A percentile compares a stretch with the other conserved stretches of the same genome.
Conservation (phyloP, 1,140 invertebrate species). For the Euschistus heros region DNA sequence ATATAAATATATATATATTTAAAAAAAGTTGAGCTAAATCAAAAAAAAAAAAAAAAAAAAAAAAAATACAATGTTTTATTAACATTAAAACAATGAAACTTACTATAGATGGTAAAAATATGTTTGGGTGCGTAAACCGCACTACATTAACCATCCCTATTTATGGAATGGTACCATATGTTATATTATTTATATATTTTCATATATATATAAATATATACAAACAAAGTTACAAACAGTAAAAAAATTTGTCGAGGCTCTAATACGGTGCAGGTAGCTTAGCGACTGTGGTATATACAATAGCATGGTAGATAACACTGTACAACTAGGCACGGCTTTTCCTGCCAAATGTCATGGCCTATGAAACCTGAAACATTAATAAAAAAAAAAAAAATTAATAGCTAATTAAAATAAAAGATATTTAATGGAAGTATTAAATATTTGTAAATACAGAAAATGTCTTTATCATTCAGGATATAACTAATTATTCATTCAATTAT, state of each 20-base stretch:
- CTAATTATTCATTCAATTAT: too few relatives aligned
- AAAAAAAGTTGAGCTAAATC: too few relatives aligned
- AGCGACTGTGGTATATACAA: constrained; percentile 23
- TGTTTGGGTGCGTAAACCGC: constrained; percentile 18
- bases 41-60: too few relatives aligned
- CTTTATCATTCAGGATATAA: too few relatives aligned
- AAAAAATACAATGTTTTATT: not conserved
- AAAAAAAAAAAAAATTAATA: constrained; percentile 10
- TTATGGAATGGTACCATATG: constrained; percentile 19
- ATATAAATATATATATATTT: not conserved
- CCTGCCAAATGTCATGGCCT: constrained; percentile 26
- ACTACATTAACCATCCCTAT: constrained; percentile 21
- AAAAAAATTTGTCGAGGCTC: constrained; percentile 24
- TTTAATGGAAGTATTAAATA: too few relatives aligned
- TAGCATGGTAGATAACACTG: constrained; percentile 26
- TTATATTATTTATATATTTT: constrained; percentile 16
- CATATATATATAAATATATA: constrained; percentile 24
- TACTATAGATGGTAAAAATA: constrained; percentile 15
- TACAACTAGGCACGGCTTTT: constrained; percentile 20
- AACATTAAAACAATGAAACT: constrained; percentile 5
- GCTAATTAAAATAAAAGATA: too few relatives aligned
- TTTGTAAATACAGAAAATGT: too few relatives aligned
- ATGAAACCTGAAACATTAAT: constrained; percentile 22
- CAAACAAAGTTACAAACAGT: constrained; percentile 26
- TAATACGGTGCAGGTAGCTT: constrained; percentile 21